Evolutionary conservation across 1,140 invertebrate genomes (phyloP), one percentile per base, ranked within the genome.

Genomic region (Chironomus tepperi): DNA sequence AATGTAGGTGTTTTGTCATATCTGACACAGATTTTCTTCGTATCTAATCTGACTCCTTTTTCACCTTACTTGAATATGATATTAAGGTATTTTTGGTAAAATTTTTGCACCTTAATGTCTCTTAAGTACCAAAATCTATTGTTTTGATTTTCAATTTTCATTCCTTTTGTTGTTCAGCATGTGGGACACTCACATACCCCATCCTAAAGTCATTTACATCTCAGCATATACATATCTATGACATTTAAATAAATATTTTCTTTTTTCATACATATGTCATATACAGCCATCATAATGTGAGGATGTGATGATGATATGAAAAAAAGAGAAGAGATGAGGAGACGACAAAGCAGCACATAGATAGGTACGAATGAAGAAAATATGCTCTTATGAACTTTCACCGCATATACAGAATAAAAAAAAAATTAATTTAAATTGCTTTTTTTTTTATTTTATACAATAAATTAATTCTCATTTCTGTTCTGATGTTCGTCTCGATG

Each of bases 401-500:
- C 47, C 47, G n/a, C 9, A 57, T 12, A n/a, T n/a, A 12, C 12
- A 1, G 47, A 57, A n/a, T n/a, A n/a, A n/a, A n/a, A n/a, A n/a
- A n/a, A n/a, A 47, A 57, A 57, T 57, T 57, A 57, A 57, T 57
- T 57, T 57, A 57, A 57, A 57, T 57, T 12, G 47, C 12, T n/a
- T 57, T 57, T 57, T 47, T 12, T 47, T 57, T 57, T n/a, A 57
- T 57, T 34, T 34, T 34, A n/a, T 12, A 57, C 47, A 57, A 57
- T 57, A 15, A 57, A 57, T n/a, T 15, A n/a, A n/a, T 57, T 57
- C 47, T n/a, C n/a, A n/a, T 57, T 57, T 57, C 12, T 57, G 12
- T 57, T 15, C n/a, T 57, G 43, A n/a, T 57, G 12, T 15, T 57
- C 12, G 12, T 15, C 47, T 57, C 24, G 24, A 34, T 34, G 24